Evolutionary conservation across 1,140 invertebrate genomes (phyloP).

Genomic region (Drosophila paulistorum): DNA sequence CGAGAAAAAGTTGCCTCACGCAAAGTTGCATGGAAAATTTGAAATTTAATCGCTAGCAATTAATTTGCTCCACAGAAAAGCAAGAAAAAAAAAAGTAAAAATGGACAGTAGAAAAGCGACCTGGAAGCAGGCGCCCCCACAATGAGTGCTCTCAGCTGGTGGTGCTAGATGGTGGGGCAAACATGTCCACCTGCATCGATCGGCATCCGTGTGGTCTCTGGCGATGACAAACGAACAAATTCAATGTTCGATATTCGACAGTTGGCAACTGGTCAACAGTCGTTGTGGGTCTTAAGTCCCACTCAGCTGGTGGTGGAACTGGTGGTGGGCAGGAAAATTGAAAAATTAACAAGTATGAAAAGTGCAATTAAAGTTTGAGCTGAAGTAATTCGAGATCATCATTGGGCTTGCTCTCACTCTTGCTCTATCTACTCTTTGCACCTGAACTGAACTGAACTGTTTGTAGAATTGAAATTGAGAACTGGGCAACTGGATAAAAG

Average conservation of each 20-base stretch:
- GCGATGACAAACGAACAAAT: constrained; percentile 55
- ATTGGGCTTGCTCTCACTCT: not conserved
- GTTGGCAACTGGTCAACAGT: constrained; percentile 53
- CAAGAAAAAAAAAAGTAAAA: constrained; percentile 34
- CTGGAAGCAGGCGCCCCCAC: constrained; percentile 48
- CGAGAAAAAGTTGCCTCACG: not conserved
- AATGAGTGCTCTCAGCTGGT: constrained; percentile 49
- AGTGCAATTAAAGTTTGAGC: constrained; percentile 74
- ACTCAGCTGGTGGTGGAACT: constrained; percentile 40
- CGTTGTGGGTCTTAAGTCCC: constrained; percentile 36
- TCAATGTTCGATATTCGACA: constrained; percentile 74
- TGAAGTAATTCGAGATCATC: constrained; percentile 56
- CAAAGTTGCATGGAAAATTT: constrained; percentile 74
- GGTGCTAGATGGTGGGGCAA: constrained; percentile 70
- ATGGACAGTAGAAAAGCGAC: not conserved
- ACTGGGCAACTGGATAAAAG: constrained; percentile 14
- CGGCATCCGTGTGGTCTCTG: constrained; percentile 51
- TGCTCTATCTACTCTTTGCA: constrained; percentile 41
- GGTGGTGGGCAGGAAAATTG: constrained; percentile 73
- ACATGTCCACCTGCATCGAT: constrained; percentile 77
- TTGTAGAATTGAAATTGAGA: constrained; percentile 15
- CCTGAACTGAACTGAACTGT: constrained; percentile 6
- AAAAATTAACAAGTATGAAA: constrained; percentile 82
- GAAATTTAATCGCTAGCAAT: constrained; percentile 81
- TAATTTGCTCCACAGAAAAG: constrained; percentile 76